A percentile compares a stretch with the other conserved stretches of the same genome.
These are phyloP conservation scores for Ernsta delagoae DNA, from an alignment of 2,888 invertebrate species.

Conservation along the genomic window DNA sequence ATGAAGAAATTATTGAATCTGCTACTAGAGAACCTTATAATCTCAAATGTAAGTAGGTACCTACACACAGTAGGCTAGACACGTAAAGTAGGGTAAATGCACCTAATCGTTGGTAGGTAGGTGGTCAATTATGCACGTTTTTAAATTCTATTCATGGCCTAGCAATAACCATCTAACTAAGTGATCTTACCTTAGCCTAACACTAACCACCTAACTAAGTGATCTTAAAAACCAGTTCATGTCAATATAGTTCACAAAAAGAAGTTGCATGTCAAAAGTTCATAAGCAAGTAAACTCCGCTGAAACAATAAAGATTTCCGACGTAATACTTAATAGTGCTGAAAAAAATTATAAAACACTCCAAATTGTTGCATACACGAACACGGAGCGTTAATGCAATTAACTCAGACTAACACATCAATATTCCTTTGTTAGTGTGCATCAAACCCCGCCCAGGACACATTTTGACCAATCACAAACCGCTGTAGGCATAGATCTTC, in stretches of 20 bases:
- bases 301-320: slow-evolving; percentile 46
- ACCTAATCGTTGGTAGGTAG: no score
- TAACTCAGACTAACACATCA: slow-evolving; percentile 72
- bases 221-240: slow-evolving; percentile 1
- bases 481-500: slow-evolving; percentile 77
- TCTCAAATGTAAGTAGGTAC: not conserved
- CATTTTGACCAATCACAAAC: slow-evolving; percentile 75
- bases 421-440: slow-evolving; percentile 72
- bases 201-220: not conserved
- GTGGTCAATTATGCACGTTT: not conserved
- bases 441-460: slow-evolving; percentile 75
- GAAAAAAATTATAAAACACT: slow-evolving; percentile 65
- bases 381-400: slow-evolving; percentile 78
- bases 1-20: no score
- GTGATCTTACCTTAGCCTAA: no score
- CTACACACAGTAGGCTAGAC: not conserved
- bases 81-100: no score
- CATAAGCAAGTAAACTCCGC: slow-evolving; percentile 37
- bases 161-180: not conserved
- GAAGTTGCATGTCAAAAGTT: slow-evolving; percentile 34
- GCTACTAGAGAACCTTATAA: no score
- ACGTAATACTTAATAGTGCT: slow-evolving; percentile 49
- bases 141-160: not conserved
- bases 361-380: slow-evolving; percentile 71
- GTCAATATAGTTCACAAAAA: slow-evolving; percentile 5